Evolutionary conservation across 2,888 invertebrate genomes (phyloP).

Genomic region (Heteropelma amictum): DNA sequence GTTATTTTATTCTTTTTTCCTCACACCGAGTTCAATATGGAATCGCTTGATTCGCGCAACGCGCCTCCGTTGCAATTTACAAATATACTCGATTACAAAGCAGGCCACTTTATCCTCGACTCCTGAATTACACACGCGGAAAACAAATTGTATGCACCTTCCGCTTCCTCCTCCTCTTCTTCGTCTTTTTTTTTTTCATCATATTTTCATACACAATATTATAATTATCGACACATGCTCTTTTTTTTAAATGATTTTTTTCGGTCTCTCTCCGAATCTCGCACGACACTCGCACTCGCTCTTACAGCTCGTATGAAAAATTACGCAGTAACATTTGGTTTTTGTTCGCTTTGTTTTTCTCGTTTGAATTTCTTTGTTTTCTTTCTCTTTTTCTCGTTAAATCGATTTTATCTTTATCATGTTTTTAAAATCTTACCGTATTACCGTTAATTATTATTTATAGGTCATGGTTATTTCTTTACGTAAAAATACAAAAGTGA

Average conservation of each 20-base stretch:
- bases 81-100: constrained; percentile 54
- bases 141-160: constrained; percentile 28
- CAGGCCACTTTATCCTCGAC: constrained; percentile 53
- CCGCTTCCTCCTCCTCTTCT: constrained; percentile 17
- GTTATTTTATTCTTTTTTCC: constrained; percentile 14
- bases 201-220: constrained; percentile 47
- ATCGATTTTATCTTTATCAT: constrained; percentile 54
- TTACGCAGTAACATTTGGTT: constrained; percentile 66
- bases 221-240: constrained; percentile 52
- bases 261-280: constrained; percentile 37
- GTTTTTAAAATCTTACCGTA: constrained; percentile 57
- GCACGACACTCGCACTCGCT: constrained; percentile 51
- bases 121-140: constrained; percentile 39
- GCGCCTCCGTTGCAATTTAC: constrained; percentile 40
- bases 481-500: constrained; percentile 71
- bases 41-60: constrained; percentile 40
- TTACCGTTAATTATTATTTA: constrained; percentile 57
- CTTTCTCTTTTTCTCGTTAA: constrained; percentile 42
- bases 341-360: no score
- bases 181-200: constrained; percentile 10
- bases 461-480: constrained; percentile 60
- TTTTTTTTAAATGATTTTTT: constrained; percentile 32
- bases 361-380: constrained; percentile 46
- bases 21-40: constrained; percentile 20
- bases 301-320: constrained; percentile 69